Base-by-base conservation (phyloP, 2,797 vertebrate species). In the Lacerta viridis region DNA sequence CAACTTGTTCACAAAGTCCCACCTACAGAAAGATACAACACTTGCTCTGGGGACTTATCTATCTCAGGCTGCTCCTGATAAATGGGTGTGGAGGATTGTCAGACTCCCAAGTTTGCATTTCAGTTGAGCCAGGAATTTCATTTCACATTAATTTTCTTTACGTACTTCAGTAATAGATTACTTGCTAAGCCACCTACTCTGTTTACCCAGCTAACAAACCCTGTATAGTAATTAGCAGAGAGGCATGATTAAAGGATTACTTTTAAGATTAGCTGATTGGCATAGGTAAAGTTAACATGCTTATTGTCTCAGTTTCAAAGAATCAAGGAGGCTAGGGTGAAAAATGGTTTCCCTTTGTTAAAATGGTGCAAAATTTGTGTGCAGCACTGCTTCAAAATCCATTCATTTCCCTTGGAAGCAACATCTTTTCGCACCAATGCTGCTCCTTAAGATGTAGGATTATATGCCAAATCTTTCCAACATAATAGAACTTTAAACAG, bases 181-280 rank as follows among this genome's bases (percentile, higher is more conserved):
- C 15, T 15, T 87, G 46, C 69, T 78, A 17, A 79, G 33, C 33
- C 33, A 71, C 27, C 23, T 90, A n/a, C 15, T 39, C 25, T 82
- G 7, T 77, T 88, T 85, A 68, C 82, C 41, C 43, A 59, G 55
- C 80, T 69, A 71, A 64, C 81, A 9, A 78, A 41, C 87, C 84
- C 9, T 17, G 81, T 81, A 69, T 11, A 66, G 10, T 41, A 68
- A 66, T 84, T 72, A 64, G 68, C 27, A 46, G 29, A 64, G 13
- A 9, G 50, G 27, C 75, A 87, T 92, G 46, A 90, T 91, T 90
- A 90, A 76, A 36, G 76, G 83, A 33, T 83, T 92, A 75, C 79
- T 91, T 86, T 78, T 90, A 69, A 27, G 80, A 0, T 61, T 55
- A 66, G n/a, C 81, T 93, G 80, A 43, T 8, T 39, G 75, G 59